Conservation (phyloP, 2,888 invertebrate species). For the Brachyptera putata region DNA sequence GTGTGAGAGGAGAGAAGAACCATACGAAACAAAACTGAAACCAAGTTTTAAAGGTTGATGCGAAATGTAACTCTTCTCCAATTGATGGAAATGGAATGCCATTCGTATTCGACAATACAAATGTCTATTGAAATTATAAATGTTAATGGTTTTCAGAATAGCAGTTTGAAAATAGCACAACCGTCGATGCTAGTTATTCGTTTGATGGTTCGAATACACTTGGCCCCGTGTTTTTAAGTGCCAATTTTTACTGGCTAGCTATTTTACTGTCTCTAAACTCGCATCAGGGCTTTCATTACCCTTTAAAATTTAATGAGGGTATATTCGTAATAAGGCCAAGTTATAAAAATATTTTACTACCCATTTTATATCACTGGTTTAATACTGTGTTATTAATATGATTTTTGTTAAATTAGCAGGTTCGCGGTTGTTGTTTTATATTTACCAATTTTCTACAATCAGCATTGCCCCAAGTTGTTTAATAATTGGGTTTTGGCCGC, state of each 20-base stretch:
- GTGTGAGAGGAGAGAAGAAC: slow-evolving; percentile 40
- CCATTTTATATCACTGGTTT: background rate
- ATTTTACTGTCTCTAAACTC: slow-evolving; percentile 21
- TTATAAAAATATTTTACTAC: slow-evolving; percentile 13
- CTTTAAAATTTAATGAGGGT: slow-evolving; percentile 13
- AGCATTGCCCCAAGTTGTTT: background rate
- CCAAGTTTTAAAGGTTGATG: slow-evolving; percentile 16
- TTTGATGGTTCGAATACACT: slow-evolving; percentile 9
- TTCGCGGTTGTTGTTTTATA: background rate
- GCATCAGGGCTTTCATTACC: slow-evolving; percentile 14
- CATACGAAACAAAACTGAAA: too few relatives aligned
- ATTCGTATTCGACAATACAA: slow-evolving; percentile 19
- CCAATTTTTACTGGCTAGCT: slow-evolving; percentile 21
- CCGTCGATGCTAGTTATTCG: slow-evolving; percentile 14
- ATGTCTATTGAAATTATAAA: slow-evolving; percentile 19
- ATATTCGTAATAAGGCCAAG: slow-evolving; percentile 15
- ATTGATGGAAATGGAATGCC: background rate
- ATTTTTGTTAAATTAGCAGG: slow-evolving; percentile 11
- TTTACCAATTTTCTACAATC: background rate
- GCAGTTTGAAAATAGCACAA: slow-evolving; percentile 3
- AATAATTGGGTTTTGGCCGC: slow-evolving; percentile 5
- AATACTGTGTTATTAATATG: slow-evolving; percentile 17
- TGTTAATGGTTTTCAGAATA: slow-evolving; percentile 17
- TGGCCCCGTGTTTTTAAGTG: slow-evolving; percentile 7
- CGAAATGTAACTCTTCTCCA: slow-evolving; percentile 2